Base-by-base conservation (phyloP, 2,113 vertebrate species). In the Cyanocitta stelleri region DNA sequence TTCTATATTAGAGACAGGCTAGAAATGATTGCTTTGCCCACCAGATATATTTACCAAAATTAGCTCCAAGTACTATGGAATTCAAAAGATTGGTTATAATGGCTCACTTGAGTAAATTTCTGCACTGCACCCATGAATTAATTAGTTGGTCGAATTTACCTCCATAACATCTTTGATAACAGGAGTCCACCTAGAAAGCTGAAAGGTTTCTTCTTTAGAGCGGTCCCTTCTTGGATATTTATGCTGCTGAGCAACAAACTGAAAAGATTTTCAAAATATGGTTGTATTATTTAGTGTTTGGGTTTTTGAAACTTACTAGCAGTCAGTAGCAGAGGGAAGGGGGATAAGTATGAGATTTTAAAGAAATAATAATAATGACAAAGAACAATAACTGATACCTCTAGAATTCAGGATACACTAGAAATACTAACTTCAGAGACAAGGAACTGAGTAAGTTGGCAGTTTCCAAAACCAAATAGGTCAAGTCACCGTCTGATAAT, bases 131-230 rank as follows among this genome's bases (percentile, higher is more conserved):
- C 14, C 10, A 63, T 18, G 5, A 90, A 81, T n/a, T 79, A 56
- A 77, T 18, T 61, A 63, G 10, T 41, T 52, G 9, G 20, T 49
- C 29, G 75, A 66, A 41, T 86, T 97, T 97, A 99, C 99, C 99
- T 99, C 99, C 98, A 99, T 99, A 76, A 99, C 93, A 77, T 99
- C 99, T 95, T 99, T 99, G 94, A 99, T 98, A 90, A 99, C 82
- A 23, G 99, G 99, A 2, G 98, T 99, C 99, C 99, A 99, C 68
- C 99, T 98, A 88, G 99, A 99, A n/a, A 99, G 98, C 33, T 98
- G 99, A 95, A 98, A 99, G 16, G 95, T 99, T 97, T 99, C 98
- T 80, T 99, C 98, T 56, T 98, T 96, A 85, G 98, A 98, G 27
- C 98, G 98, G 89, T 99, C 98, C 64, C 98, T 98, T 90, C 99